Conservation (phyloP, 1,140 invertebrate genomes). For the Paralvinella palmiformis region DNA sequence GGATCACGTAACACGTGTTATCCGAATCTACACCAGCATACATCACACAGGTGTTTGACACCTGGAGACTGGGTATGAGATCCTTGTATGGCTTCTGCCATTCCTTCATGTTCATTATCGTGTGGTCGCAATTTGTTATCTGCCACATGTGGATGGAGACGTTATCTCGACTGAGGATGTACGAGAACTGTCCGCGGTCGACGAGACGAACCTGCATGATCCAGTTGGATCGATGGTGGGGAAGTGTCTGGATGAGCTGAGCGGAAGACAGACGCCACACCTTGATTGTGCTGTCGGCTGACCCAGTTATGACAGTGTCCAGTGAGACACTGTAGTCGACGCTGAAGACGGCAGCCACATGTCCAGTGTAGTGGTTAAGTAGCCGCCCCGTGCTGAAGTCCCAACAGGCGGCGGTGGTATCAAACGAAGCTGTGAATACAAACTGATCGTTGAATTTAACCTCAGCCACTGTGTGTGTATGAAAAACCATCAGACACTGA, state of each 20-base stretch:
- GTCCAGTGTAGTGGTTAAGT: slow-evolving; percentile 28
- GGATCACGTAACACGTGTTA: slow-evolving; percentile 1
- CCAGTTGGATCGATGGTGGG: slow-evolving; percentile 9
- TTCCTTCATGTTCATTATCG: neutral
- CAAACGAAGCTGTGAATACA: slow-evolving; percentile 33
- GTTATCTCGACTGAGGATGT: neutral
- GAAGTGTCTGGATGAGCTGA: slow-evolving; percentile 12
- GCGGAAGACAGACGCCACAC: slow-evolving; percentile 20
- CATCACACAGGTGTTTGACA: neutral
- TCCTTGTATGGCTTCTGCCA: slow-evolving; percentile 1
- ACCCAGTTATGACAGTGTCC: slow-evolving; percentile 74
- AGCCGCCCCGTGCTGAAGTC: slow-evolving; percentile 26
- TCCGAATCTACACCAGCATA: neutral
- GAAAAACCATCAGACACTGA: slow-evolving; percentile 24
- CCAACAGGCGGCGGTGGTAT: slow-evolving; percentile 34
- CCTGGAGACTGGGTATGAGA: neutral
- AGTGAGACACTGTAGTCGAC: slow-evolving; percentile 79
- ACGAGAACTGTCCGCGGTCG: neutral
- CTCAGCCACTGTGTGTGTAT: slow-evolving; percentile 31
- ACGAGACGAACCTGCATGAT: slow-evolving; percentile 6
- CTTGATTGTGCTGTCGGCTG: slow-evolving; percentile 32
- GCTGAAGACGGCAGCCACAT: slow-evolving; percentile 31
- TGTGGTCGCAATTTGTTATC: neutral
- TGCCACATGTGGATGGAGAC: slow-evolving; percentile 6
- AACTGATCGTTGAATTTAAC: slow-evolving; percentile 30